Base-by-base conservation (phyloP, 2,888 invertebrate genomes). In the Atethmia centrago region DNA sequence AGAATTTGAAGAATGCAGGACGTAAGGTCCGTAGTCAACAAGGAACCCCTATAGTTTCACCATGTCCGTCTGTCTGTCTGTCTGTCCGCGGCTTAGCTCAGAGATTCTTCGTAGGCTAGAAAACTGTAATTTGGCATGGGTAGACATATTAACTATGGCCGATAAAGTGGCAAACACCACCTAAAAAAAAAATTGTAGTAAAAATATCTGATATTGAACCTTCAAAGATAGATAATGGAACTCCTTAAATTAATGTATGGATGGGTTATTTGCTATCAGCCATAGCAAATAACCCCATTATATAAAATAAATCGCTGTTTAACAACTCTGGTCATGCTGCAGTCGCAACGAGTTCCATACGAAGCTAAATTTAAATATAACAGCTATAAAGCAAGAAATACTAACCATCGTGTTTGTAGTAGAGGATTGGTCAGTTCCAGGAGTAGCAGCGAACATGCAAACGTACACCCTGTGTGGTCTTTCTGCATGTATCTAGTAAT, bases 391-490 rank as follows among this genome's bases (percentile, higher is more conserved):
- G 14, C 5, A 42, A 28, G 19, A 42, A 49, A 36, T 16, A 76
- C 76, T 71, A 75, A 97, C 97, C 97, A 97, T 90, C 97, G 93
- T 40, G 93, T 89, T 93, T 97, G 97, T 40, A 97, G 93, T 59
- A 97, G 90, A 16, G 97, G 97, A 90, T 97, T 97, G 1, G 97
- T 97, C 47, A 97, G 83, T 92, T 97, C 97, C 94, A 97, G 91
- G 65, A 96, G 91, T 0, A 97, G 97, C 31, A 97, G 88, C 5
- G 96, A 95, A 82, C 97, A 97, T 3, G 96, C 92, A 58, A 96
- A 96, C 51, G 96, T 96, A 83, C 96, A 96, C 8, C 97, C 97
- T 0, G 96, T 93, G 79, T 91, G 88, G 1, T 94, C 93, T 78
- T 96, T 97, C 65, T 92, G 89, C 88, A 97, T 93, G 86, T 97